These are phyloP conservation scores for Rhinopomastus cyanomelas DNA, from an alignment of 2,113 vertebrate species.

Conservation along the genomic window DNA sequence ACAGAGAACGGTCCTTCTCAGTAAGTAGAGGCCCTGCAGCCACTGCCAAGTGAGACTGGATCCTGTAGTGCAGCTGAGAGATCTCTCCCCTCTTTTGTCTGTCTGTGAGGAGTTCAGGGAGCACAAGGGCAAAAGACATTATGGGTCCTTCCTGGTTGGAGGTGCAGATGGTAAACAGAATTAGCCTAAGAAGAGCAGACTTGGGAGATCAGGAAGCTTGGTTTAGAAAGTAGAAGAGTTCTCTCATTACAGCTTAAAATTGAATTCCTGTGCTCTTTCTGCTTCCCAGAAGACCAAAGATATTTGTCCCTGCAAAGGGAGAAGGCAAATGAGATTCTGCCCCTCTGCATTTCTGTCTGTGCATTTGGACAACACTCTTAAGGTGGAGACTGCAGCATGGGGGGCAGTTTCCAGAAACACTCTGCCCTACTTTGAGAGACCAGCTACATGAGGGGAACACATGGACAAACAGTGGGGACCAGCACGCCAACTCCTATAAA, in stretches of 20 bases:
- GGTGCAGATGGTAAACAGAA: background rate
- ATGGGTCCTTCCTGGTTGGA: background rate
- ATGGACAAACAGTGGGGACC: background rate
- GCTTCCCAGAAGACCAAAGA: background rate
- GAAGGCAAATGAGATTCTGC: background rate
- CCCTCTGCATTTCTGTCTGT: background rate
- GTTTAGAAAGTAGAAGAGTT: background rate
- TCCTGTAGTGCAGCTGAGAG: background rate
- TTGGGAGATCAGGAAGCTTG: background rate
- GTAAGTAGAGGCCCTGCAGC: background rate
- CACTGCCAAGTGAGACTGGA: background rate
- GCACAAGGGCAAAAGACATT: background rate
- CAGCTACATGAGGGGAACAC: background rate
- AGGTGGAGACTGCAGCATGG: background rate
- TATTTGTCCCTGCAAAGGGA: background rate
- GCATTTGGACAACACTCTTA: background rate
- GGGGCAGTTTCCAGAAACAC: background rate
- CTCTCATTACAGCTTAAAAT: background rate
- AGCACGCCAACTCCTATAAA: background rate
- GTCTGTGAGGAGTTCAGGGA: background rate
- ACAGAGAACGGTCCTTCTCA: background rate
- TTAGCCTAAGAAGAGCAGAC: background rate
- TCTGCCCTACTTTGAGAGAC: background rate
- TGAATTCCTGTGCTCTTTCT: background rate
- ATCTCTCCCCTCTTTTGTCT: background rate